These are phyloP conservation scores for Epinephelus cyanopodus DNA, from an alignment of 2,113 vertebrate genomes.

Conservation along the genomic window DNA sequence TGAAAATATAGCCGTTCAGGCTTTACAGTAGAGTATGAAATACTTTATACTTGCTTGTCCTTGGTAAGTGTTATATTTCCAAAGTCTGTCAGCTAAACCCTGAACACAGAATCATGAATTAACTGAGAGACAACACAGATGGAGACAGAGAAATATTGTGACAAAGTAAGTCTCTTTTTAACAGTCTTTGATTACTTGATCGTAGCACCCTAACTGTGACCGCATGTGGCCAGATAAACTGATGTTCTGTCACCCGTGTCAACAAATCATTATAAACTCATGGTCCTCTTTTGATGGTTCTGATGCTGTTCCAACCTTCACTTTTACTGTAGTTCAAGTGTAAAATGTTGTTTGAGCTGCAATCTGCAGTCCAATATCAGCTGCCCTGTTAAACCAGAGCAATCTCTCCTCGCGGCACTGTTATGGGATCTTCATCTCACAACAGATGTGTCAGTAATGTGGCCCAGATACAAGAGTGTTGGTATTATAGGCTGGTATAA, in stretches of 20 bases:
- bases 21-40: conserved; percentile 30
- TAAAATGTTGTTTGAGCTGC: conserved; percentile 70
- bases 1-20: conserved; percentile 23
- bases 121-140: conserved; percentile 29
- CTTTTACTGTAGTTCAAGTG: conserved; percentile 69
- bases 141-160: background rate
- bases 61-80: conserved; percentile 52
- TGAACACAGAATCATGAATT: conserved; percentile 43
- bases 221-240: conserved; percentile 45
- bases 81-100: conserved; percentile 44
- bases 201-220: conserved; percentile 22
- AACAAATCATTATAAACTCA: conserved; percentile 60
- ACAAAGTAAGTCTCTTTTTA: conserved; percentile 19
- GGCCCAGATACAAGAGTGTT: conserved; percentile 52
- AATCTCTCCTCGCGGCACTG: conserved; percentile 51
- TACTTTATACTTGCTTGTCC: conserved; percentile 35
- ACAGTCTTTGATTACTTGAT: conserved; percentile 36
- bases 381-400: conserved; percentile 69
- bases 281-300: conserved; percentile 53
- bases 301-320: conserved; percentile 58
- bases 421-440: conserved; percentile 63
- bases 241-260: conserved; percentile 42
- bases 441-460: conserved; percentile 71
- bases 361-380: conserved; percentile 65
- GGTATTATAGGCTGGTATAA: conserved; percentile 57